Evolutionary conservation across 2,888 invertebrate genomes (phyloP), one percentile per base, ranked within the genome.

Genomic region (Lasius platythorax): DNA sequence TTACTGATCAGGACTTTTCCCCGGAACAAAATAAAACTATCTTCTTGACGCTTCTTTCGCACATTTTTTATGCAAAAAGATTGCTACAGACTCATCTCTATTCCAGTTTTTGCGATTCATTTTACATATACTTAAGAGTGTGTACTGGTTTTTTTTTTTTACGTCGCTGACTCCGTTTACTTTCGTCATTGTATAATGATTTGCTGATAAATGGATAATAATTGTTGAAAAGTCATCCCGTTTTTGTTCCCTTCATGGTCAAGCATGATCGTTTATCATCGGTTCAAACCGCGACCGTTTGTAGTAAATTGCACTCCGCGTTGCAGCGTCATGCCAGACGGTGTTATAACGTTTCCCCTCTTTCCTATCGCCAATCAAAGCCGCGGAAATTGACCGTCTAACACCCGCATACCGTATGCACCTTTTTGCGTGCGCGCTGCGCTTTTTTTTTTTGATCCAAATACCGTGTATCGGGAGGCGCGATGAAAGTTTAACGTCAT

Each of bases 201-300:
- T 61, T 28, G 63, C 30, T 63, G 67, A 68, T 53, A 68, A 73
- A 70, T 82, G 73, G 67, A 70, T 83, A 88, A 83, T 83, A 89
- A 89, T 83, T 84, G 88, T 88, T 79, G 84, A 67, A 88, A 87
- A 90, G 87, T 88, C 88, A 87, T 88, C 82, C 79, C 67, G 88
- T 87, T 85, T 85, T 88, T 83, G 83, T 84, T 86, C 83, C 79
- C 74, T 85, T 72, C 73, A 70, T 82, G 90, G 88, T 79, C 87
- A 90, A 72, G 87, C 87, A 84, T 79, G 90, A 87, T 91, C 92
- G 90, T 91, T 92, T 89, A 91, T 91, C 91, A 91, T 89, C 88
- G 87, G 88, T 85, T 88, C 86, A 87, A 86, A 83, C 88, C 84
- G 85, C 84, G 88, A 82, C 83, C 87, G 86, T 86, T 91, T 85